These are phyloP conservation scores for Adoxophyes honmai DNA, from an alignment of 1,140 invertebrate species.

Conservation along the genomic window DNA sequence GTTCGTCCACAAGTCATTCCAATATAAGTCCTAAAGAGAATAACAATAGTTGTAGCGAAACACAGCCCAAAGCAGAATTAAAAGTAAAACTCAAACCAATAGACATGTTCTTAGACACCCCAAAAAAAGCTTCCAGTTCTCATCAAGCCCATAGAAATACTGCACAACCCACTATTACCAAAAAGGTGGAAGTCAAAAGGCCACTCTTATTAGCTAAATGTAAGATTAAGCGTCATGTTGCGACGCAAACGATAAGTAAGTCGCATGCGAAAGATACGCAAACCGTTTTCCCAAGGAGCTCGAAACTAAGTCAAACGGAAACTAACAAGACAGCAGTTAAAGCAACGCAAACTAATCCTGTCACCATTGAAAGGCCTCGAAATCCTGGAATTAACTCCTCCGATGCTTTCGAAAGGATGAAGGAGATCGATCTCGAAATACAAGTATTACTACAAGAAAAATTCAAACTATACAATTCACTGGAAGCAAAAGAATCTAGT, in stretches of 20 bases:
- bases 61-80: constrained; percentile 38
- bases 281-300: constrained; percentile 34
- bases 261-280: constrained; percentile 45
- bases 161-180: constrained; percentile 25
- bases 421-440: constrained; percentile 74
- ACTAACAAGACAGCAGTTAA: constrained; percentile 32
- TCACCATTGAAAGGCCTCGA: constrained; percentile 16
- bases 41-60: constrained; percentile 27
- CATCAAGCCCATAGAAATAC: constrained; percentile 67
- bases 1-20: constrained; percentile 49
- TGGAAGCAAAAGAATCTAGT: constrained; percentile 50
- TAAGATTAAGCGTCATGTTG: constrained; percentile 31
- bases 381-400: constrained; percentile 27
- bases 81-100: constrained; percentile 58
- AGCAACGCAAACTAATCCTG: constrained; percentile 43
- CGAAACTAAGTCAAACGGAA: constrained; percentile 47
- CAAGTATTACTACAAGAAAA: constrained; percentile 71
- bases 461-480: constrained; percentile 67
- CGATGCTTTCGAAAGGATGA: constrained; percentile 66
- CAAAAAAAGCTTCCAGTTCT: constrained; percentile 39
- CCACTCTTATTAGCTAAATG: constrained; percentile 22
- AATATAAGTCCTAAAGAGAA: constrained; percentile 45
- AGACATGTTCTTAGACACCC: constrained; percentile 61
- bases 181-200: constrained; percentile 22
- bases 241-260: constrained; percentile 36